Evolutionary conservation across 1,140 invertebrate species (phyloP), one percentile per base, ranked within the genome.

Genomic region (Panagrolaimus sp.): DNA sequence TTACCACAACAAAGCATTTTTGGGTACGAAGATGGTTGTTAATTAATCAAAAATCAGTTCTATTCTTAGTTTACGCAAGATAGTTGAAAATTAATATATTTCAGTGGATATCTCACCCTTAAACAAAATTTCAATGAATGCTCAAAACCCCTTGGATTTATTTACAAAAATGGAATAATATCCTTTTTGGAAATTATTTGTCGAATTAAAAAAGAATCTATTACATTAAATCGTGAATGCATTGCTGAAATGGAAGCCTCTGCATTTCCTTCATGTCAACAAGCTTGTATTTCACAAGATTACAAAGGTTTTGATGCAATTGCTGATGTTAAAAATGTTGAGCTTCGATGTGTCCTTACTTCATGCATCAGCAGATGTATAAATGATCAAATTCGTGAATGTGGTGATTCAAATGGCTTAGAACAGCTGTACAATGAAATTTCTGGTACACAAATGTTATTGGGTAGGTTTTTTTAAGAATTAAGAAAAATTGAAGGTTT

Each of bases 371-470:
- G 14, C 20, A 14, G 51, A 9, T 57, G 51, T 16, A 27, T 57
- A 1, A 57, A 57, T 20, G 20, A 57, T 25, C 51, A 57, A 20
- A 57, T 57, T 27, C 9, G 20, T 13, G 51, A 57, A 57, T 57
- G 51, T 57, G 51, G 20, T 27, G 51, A 57, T 16, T 25, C 51
- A 11, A 27, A 57, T 11, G n/a, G 9, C n/a, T 27, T 57, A 9
- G 51, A 9, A n/a, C 20, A 57, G 20, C 51, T 57, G 9, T 57
- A 57, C n/a, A 57, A 57, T 57, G 51, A 57, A 25, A 11, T 57
- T 11, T 20, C 51, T 27, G 51, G 51, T 16, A 27, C 51, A 1
- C 51, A 57, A 20, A 57, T 57, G 51, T 16, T 57, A 25, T 16
- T 57, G 4, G 51, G 51, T 3, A 57, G 7, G 31, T 38, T 38